Evolutionary conservation across 2,888 invertebrate genomes (phyloP), one percentile per base, ranked within the genome.

Genomic region (Hemistola chrysoprasaria): DNA sequence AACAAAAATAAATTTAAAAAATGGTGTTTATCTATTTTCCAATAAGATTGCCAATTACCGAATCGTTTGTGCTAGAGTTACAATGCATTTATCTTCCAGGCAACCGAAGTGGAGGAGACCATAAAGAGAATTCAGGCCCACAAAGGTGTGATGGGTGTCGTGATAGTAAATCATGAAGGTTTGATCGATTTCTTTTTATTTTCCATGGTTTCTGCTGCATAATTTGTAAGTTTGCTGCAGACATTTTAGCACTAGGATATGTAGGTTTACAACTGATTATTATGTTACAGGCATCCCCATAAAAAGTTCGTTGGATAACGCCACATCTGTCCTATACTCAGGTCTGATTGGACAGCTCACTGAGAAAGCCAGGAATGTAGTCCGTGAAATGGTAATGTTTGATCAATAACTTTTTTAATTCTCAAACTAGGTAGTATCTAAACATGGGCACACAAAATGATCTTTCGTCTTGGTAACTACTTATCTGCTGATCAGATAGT

Each of bases 111-210:
- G 23, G 99, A 99, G 84, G 99, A 99, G 90, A 98, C 98, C 6
- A 92, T 99, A 78, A 99, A 99, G 88, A 92, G 99, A 51, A 97
- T 99, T 66, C 97, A 98, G 74, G 93, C 95, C 31, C 98, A 99
- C 71, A 98, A 98, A 88, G 99, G 99, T 57, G 99, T 99, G 42
- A 94, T 96, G 70, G 99, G 99, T 51, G 95, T 98, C 34, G 96
- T 99, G 75, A 96, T 99, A 43, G 97, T 98, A 43, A 99, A 99
- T 86, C 93, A 95, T 47, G 98, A 99, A 94, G 99, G 98, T 98
- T 90, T 80, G 83, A 66, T 85, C 86, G 71, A 87, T 84, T 70
- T 56, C 58, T 36, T 11, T 16, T 27, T 26, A 16, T n/a, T n/a
- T n/a, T n/a, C n/a, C n/a, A n/a, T n/a, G n/a, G n/a, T n/a, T n/a